Evolutionary conservation across 2,797 vertebrate genomes (phyloP).

Genomic region (Chelonia mydas): DNA sequence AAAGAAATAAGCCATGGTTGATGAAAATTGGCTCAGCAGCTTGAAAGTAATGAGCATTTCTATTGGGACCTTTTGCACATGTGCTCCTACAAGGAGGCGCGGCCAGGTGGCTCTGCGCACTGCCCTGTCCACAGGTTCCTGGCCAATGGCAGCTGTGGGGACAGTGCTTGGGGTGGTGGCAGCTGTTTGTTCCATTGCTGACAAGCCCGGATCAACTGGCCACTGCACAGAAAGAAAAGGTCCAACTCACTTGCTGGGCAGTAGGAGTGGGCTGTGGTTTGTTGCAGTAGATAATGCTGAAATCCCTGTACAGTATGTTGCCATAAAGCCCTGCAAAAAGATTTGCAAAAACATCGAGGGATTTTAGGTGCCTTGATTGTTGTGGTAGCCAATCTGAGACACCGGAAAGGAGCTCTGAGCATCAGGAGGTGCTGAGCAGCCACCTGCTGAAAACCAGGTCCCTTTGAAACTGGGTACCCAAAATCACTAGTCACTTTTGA

Average conservation of each 20-base stretch:
- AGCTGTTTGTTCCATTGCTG: neutral
- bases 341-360: neutral
- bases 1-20: constrained; percentile 24
- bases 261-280: neutral
- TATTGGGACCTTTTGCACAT: accelerated
- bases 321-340: neutral
- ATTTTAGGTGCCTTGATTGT: neutral
- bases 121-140: no score
- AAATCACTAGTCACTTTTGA: no score
- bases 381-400: neutral
- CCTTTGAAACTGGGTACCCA: neutral
- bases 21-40: neutral
- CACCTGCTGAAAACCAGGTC: neutral
- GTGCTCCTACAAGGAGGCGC: no score
- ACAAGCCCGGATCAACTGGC: neutral
- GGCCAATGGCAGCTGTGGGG: no score
- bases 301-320: neutral
- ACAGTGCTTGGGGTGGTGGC: no score
- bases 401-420: neutral
- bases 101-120: no score
- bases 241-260: neutral
- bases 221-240: neutral
- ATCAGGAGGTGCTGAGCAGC: neutral
- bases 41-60: neutral
- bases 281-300: neutral